Evolutionary conservation across 1,140 invertebrate species (phyloP).

Genomic region (Drosophila nigrodunni): DNA sequence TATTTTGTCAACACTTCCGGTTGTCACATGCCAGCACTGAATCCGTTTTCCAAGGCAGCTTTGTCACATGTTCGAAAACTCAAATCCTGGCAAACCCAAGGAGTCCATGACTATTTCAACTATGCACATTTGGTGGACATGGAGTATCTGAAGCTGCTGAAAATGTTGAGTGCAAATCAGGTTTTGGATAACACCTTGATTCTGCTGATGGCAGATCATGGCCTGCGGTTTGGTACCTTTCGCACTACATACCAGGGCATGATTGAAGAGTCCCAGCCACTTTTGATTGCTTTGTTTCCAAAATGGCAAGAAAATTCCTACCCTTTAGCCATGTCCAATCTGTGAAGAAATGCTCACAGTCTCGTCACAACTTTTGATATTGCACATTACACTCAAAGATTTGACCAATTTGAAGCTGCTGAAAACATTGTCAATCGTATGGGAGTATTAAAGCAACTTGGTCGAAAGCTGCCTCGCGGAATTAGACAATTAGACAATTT

Average conservation of each 20-base stretch:
- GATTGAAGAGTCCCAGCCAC: constrained; percentile 93
- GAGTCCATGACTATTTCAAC: constrained; percentile 51
- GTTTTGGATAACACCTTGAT: constrained; percentile 89
- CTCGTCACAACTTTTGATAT: no score
- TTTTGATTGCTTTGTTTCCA: constrained; percentile 91
- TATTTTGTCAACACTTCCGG: constrained; percentile 53
- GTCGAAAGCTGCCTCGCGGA: no score
- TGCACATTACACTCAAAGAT: no score
- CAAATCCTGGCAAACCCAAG: constrained; percentile 42
- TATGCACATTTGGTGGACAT: constrained; percentile 29
- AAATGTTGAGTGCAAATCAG: constrained; percentile 49
- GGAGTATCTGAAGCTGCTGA: constrained; percentile 36
- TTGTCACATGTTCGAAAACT: background rate
- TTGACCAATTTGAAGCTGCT: no score
- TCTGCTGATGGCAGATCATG: constrained; percentile 95
- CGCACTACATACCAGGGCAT: constrained; percentile 90
- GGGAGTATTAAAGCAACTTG: no score
- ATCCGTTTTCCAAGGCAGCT: background rate
- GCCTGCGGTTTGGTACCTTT: constrained; percentile 91
- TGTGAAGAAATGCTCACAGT: no score
- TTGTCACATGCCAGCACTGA: constrained; percentile 34
- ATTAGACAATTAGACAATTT: no score
- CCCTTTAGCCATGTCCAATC: no score
- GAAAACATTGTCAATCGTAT: no score
- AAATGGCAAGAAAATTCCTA: constrained; percentile 88